These are phyloP conservation scores for Automeris io DNA, from an alignment of 2,888 invertebrate species.

Conservation along the genomic window DNA sequence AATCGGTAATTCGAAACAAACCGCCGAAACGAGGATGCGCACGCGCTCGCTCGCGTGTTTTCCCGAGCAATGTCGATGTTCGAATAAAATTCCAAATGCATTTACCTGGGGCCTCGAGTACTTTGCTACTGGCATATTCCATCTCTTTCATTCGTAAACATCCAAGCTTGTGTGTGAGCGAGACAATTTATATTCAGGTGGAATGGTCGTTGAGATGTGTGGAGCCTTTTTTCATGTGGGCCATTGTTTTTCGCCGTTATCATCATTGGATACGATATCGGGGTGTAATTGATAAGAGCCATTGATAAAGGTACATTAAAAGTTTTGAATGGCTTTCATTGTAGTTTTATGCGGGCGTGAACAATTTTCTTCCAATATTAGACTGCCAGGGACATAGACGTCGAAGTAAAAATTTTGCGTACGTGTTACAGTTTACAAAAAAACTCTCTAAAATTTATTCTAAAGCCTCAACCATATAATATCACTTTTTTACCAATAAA, in stretches of 20 bases:
- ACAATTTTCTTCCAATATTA: constrained; percentile 1
- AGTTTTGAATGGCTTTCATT: constrained; percentile 21
- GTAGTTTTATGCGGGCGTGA: constrained; percentile 2
- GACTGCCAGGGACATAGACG: no score
- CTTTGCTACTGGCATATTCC: constrained; percentile 41
- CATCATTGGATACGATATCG: constrained; percentile 49
- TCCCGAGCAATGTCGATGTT: constrained; percentile 69
- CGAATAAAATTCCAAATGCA: constrained; percentile 56
- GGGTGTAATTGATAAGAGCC: constrained; percentile 40
- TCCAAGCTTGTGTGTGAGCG: constrained; percentile 16
- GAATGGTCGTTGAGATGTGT: constrained; percentile 47
- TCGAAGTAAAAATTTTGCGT: no score
- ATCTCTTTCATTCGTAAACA: constrained; percentile 30
- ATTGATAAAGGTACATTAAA: constrained; percentile 44
- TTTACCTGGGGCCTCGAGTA: constrained; percentile 62
- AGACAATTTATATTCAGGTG: constrained; percentile 48
- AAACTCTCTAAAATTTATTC: no score
- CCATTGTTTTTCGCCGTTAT: constrained; percentile 65
- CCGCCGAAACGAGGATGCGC: constrained; percentile 26
- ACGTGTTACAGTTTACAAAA: no score
- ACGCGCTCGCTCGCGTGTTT: constrained; percentile 47
- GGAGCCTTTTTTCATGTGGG: constrained; percentile 41
- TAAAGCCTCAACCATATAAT: not conserved
- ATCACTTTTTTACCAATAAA: not conserved
- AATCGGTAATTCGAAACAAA: constrained; percentile 27